Evolutionary conservation across 2,888 invertebrate species (phyloP).

Genomic region (Eupeodes latifasciatus): DNA sequence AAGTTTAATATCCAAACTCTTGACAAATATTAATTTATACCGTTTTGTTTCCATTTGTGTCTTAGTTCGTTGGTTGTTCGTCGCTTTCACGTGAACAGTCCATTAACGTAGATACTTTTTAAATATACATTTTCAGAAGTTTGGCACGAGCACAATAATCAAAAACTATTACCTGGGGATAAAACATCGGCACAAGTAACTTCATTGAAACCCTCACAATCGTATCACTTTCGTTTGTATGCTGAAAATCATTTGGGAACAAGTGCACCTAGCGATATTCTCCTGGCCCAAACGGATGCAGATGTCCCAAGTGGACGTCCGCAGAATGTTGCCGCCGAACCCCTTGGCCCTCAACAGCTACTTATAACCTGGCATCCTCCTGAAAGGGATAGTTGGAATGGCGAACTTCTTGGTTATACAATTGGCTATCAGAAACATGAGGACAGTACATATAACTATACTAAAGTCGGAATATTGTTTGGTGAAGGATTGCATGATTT

Average conservation of each 20-base stretch:
- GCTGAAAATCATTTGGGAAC: constrained; percentile 87
- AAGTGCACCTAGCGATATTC: constrained; percentile 86
- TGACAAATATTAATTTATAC: no score
- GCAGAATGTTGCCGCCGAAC: constrained; percentile 87
- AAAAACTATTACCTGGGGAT: constrained; percentile 85
- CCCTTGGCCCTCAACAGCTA: constrained; percentile 89
- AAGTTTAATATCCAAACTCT: no score
- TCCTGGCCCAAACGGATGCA: constrained; percentile 85
- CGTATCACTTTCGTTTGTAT: constrained; percentile 86
- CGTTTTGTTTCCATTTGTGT: no score
- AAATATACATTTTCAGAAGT: constrained; percentile 83
- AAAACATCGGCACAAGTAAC: constrained; percentile 85
- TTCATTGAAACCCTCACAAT: constrained; percentile 86
- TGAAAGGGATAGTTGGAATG: constrained; percentile 89
- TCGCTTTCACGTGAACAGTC: no score
- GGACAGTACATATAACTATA: constrained; percentile 82
- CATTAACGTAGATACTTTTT: not conserved
- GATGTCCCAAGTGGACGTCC: constrained; percentile 90
- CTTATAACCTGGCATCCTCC: constrained; percentile 91
- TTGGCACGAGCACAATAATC: constrained; percentile 86
- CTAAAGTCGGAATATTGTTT: constrained; percentile 83
- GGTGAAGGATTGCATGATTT: constrained; percentile 86
- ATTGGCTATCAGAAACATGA: constrained; percentile 86
- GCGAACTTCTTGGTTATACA: constrained; percentile 90
- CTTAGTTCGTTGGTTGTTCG: no score